A percentile compares a stretch with the other conserved stretches of the same genome.
Evolutionary conservation across 2,113 vertebrate genomes (phyloP).

Genomic region (Cyprinodon variegatus): DNA sequence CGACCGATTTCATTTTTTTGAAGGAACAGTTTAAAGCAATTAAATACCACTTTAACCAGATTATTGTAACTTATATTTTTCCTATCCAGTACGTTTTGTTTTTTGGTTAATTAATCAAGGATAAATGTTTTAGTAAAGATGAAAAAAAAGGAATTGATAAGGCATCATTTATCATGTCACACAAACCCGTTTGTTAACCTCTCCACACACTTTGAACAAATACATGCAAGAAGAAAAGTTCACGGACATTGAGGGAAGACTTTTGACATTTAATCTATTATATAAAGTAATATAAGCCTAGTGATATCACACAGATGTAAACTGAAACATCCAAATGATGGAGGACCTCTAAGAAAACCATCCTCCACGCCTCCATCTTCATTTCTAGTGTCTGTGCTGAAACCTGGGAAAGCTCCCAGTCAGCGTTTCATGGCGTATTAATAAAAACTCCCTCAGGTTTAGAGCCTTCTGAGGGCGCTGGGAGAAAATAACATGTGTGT

Average conservation of each 20-base stretch:
- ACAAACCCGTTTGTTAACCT: no score
- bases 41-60: no score
- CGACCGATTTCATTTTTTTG: no score
- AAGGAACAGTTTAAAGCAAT: no score
- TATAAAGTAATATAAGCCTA: neutral
- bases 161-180: no score
- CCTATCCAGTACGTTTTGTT: no score
- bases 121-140: no score
- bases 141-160: no score
- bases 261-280: neutral
- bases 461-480: conserved; percentile 7
- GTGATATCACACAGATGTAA: neutral
- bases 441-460: conserved; percentile 18
- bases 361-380: neutral
- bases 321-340: neutral
- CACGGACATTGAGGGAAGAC: neutral
- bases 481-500: conserved; percentile 24
- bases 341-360: neutral
- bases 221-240: neutral
- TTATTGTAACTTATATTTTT: no score
- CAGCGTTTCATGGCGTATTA: conserved; percentile 14
- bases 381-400: neutral
- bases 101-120: no score
- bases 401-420: neutral
- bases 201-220: neutral